Percentiles rank a stretch among this genome's conserved stretches.
Conservation (phyloP, 2,888 invertebrate species). For the Drosophila meridiana region DNA sequence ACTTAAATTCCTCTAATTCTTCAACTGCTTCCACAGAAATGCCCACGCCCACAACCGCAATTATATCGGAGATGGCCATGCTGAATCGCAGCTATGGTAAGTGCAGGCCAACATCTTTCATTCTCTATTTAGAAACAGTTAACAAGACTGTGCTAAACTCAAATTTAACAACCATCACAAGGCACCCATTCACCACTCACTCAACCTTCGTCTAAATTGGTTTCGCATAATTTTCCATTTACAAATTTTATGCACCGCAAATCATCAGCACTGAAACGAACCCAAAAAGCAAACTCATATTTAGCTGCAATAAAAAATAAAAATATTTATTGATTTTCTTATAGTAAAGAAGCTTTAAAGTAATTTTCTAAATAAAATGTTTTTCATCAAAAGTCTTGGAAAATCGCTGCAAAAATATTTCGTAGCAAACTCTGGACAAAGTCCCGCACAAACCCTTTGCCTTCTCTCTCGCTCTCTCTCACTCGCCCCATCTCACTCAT, state of each 20-base stretch:
- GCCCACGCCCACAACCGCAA: constrained; percentile 92
- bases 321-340: not conserved
- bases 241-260: constrained; percentile 66
- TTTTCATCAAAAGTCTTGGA: constrained; percentile 12
- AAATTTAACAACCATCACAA: constrained; percentile 10
- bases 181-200: constrained; percentile 55
- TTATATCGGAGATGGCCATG: constrained; percentile 86
- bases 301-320: not conserved
- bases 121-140: not conserved
- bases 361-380: not conserved
- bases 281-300: not conserved
- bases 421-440: constrained; percentile 23
- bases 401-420: constrained; percentile 36
- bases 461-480: not conserved
- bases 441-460: constrained; percentile 5
- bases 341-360: not conserved
- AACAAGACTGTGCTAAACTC: not conserved
- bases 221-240: constrained; percentile 38
- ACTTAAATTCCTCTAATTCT: not conserved
- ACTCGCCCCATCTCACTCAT: not conserved
- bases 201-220: constrained; percentile 46
- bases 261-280: constrained; percentile 50
- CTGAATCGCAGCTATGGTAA: constrained; percentile 84
- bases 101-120: not conserved
- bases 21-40: constrained; percentile 88